These are phyloP conservation scores for Bellardia bayeri DNA, from an alignment of 2,888 invertebrate species.

Conservation along the genomic window DNA sequence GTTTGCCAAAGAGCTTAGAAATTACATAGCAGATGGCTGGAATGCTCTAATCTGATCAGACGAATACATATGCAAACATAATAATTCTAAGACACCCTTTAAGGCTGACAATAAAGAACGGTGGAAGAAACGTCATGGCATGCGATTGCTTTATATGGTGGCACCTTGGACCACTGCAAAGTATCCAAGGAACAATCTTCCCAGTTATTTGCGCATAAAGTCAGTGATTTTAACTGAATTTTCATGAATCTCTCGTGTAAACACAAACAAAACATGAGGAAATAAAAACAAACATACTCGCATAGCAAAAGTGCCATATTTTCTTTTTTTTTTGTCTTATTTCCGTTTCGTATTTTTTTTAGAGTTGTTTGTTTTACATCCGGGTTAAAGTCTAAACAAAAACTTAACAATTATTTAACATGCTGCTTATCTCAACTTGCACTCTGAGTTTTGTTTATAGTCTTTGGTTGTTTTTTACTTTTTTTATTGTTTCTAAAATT, in stretches of 20 bases:
- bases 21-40: too few relatives aligned
- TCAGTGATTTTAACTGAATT: too few relatives aligned
- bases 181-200: too few relatives aligned
- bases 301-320: not conserved
- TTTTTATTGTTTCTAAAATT: conserved; percentile 6
- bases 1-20: too few relatives aligned
- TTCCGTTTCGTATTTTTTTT: conserved; percentile 45
- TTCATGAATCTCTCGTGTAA: not conserved
- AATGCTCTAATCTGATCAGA: too few relatives aligned
- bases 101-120: too few relatives aligned
- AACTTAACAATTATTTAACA: conserved; percentile 45
- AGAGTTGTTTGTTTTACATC: conserved; percentile 32
- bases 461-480: not conserved
- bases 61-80: too few relatives aligned
- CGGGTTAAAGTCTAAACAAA: conserved; percentile 47
- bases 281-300: conserved; percentile 12
- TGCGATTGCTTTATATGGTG: too few relatives aligned
- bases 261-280: not conserved
- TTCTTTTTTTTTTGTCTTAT: not conserved
- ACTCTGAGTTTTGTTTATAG: conserved; percentile 23
- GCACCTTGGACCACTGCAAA: too few relatives aligned
- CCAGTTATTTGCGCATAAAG: too few relatives aligned
- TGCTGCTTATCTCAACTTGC: conserved; percentile 58
- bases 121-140: too few relatives aligned
- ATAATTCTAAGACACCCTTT: too few relatives aligned